Evolutionary conservation across 2,888 invertebrate species (phyloP), one percentile per base, ranked within the genome.

Genomic region (Melikaiella ostensackeni): DNA sequence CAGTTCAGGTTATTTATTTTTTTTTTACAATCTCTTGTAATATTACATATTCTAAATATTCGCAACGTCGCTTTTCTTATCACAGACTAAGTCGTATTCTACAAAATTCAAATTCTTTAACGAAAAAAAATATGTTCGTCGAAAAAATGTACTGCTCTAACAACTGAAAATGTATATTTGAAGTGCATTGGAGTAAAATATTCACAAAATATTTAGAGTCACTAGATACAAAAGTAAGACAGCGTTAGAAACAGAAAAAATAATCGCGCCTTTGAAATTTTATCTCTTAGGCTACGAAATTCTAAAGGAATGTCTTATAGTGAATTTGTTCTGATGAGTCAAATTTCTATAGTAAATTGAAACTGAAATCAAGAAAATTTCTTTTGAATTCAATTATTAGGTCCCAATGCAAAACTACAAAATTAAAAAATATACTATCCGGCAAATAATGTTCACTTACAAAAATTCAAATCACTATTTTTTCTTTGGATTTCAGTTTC

Each of bases 21-120:
- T n/a, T 27, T 27, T 30, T 70, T 55, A 30, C 46, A 70, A 70
- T 50, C n/a, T 70, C n/a, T 55, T 46, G n/a, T 55, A 70, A 70
- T 70, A 50, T 70, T 50, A 70, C 30, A 70, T 70, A 70, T 70
- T 70, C n/a, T 30, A 66, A 66, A 66, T 66, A 66, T 70, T 70
- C 70, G 33, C 30, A 70, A 70, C 27, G 50, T 70, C 70, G 50
- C 70, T n/a, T 33, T 50, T 50, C 27, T 50, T 70, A 70, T 70
- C 70, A 70, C 70, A 70, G 70, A 30, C 70, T 70, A 70, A 13
- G 46, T 55, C 6, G 11, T 70, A 70, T 70, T 70, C n/a, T 50
- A 70, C 4, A 50, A 70, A 19, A 46, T 3, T 57, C 2, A 57
- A 57, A 50, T 21, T 50, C n/a, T 21, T 21, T 7, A 50, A 50